Conservation (phyloP, 1,140 invertebrate genomes). For the Pemphigus obesinymphae region DNA sequence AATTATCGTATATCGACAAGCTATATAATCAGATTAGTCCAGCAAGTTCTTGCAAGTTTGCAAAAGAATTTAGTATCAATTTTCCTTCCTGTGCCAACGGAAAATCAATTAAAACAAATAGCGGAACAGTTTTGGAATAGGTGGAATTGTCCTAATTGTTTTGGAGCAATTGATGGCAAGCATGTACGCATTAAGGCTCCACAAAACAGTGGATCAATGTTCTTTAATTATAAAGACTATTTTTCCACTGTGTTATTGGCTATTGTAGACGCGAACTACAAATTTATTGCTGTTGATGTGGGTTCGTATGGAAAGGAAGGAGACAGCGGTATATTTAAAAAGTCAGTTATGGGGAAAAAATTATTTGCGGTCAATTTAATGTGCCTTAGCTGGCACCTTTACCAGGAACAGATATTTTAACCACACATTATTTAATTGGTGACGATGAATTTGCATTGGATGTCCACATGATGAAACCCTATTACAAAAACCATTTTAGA, state of each 20-base stretch:
- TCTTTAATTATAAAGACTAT: constrained; percentile 43
- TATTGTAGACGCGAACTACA: constrained; percentile 44
- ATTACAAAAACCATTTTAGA: constrained; percentile 52
- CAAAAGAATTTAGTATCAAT: background rate
- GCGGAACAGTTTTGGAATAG: constrained; percentile 46
- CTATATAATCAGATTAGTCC: no score
- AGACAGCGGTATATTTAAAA: constrained; percentile 51
- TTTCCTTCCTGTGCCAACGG: constrained; percentile 45
- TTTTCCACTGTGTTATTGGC: constrained; percentile 45
- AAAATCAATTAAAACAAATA: constrained; percentile 49
- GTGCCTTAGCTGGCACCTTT: constrained; percentile 31
- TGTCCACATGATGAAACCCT: constrained; percentile 53
- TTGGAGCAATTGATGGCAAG: constrained; percentile 53
- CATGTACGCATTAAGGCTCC: constrained; percentile 50
- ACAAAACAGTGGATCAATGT: constrained; percentile 46
- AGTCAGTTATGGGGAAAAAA: constrained; percentile 45
- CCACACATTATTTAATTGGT: constrained; percentile 49
- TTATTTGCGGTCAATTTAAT: constrained; percentile 45
- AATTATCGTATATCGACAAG: no score
- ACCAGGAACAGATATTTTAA: background rate
- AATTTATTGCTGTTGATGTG: constrained; percentile 44
- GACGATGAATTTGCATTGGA: constrained; percentile 55
- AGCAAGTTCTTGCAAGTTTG: no score
- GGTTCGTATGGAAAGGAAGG: constrained; percentile 46
- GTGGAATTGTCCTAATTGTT: constrained; percentile 49